A percentile compares a stretch with the other conserved stretches of the same genome.
Evolutionary conservation across 2,113 vertebrate genomes (phyloP).

Genomic region (Heliornis fulica): DNA sequence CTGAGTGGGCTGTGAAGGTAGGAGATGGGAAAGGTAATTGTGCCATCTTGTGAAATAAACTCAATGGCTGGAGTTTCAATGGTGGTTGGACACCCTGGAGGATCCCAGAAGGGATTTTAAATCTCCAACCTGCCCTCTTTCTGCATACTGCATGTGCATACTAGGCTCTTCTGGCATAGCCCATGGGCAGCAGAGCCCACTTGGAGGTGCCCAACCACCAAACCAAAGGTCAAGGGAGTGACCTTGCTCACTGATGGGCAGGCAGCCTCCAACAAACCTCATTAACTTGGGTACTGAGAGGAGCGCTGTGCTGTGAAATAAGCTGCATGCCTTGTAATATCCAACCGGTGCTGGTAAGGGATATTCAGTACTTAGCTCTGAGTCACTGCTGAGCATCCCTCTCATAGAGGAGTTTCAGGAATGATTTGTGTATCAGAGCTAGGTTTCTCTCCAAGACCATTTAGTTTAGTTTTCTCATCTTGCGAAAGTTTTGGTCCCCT

Average conservation of each 20-base stretch:
- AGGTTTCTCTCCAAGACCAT: background rate
- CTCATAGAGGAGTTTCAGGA: background rate
- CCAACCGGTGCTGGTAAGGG: background rate
- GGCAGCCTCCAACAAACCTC: background rate
- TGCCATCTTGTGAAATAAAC: background rate
- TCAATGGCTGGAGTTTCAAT: background rate
- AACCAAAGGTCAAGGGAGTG: background rate
- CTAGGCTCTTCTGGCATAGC: background rate
- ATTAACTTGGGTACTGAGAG: background rate
- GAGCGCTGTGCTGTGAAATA: background rate
- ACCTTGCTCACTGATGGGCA: background rate
- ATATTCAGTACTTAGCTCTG: background rate
- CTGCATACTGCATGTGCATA: fast-evolving
- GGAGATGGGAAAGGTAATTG: background rate
- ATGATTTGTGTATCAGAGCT: background rate
- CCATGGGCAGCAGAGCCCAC: background rate
- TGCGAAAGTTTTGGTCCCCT: background rate
- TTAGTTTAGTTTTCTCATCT: background rate
- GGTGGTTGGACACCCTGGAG: background rate
- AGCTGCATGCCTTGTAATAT: background rate
- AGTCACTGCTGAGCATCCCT: background rate
- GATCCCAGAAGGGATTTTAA: background rate
- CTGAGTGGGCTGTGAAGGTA: background rate
- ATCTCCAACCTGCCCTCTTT: background rate
- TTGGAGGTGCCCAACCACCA: background rate